Conservation (phyloP, 2,888 invertebrate species). For the Harmothoe impar region DNA sequence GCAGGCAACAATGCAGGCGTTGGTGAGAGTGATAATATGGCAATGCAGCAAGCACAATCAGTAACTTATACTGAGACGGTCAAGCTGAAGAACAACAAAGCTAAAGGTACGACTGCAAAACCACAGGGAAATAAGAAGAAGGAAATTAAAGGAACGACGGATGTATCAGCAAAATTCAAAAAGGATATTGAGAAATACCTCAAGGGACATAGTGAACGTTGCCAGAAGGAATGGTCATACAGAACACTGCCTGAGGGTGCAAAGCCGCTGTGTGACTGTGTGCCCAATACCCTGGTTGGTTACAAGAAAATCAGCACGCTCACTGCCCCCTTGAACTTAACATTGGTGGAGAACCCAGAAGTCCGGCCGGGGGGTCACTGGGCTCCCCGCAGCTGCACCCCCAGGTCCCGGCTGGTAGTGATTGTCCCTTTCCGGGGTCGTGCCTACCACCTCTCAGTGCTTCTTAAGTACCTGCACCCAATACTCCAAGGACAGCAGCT, state of each 20-base stretch:
- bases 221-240: background rate
- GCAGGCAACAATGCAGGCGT: too few relatives aligned
- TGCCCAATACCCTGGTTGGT: background rate
- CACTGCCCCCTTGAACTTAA: background rate
- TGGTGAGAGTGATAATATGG: too few relatives aligned
- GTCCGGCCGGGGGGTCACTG: background rate
- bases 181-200: background rate
- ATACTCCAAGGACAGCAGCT: conserved; percentile 16
- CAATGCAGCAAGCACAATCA: too few relatives aligned
- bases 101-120: too few relatives aligned
- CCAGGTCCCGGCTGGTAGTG: background rate
- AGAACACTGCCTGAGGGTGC: background rate
- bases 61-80: too few relatives aligned
- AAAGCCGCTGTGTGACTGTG: background rate
- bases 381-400: background rate
- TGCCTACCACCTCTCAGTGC: background rate
- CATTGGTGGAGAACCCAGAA: background rate
- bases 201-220: background rate
- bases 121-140: too few relatives aligned
- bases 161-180: too few relatives aligned
- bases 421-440: background rate
- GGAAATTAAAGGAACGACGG: too few relatives aligned
- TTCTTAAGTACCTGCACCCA: background rate
- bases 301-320: background rate
- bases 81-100: too few relatives aligned